Conservation (phyloP, 2,797 vertebrate species). For the Brotula barbata region DNA sequence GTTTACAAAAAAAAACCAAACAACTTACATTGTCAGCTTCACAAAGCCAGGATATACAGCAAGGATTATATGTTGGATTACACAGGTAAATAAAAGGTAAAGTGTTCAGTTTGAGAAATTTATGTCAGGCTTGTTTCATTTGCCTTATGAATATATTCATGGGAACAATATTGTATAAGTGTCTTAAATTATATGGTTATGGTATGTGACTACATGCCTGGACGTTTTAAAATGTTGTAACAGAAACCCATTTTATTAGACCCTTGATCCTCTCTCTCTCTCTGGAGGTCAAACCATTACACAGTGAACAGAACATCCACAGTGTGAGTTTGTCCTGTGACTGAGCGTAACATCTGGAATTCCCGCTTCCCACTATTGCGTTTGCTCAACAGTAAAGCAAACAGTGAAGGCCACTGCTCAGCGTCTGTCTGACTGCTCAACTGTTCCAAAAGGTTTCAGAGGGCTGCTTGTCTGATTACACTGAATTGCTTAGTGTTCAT, state of each 20-base stretch:
- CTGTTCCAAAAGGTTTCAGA: not conserved
- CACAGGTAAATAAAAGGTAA: too few species aligned
- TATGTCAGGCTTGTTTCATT: too few species aligned
- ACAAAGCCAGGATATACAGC: too few species aligned
- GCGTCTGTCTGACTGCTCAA: not conserved
- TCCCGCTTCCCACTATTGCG: slow-evolving; percentile 30
- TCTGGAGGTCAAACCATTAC: slow-evolving; percentile 2
- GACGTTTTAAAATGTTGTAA: slow-evolving; percentile 5
- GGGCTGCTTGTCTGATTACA: too few species aligned
- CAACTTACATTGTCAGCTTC: too few species aligned
- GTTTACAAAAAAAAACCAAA: too few species aligned
- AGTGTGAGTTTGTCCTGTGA: slow-evolving; percentile 15
- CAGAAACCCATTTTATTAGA: not conserved
- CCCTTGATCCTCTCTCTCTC: not conserved
- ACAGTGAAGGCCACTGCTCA: slow-evolving; percentile 53
- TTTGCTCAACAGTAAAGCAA: slow-evolving; percentile 58
- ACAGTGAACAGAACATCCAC: not conserved
- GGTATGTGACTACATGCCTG: not conserved
- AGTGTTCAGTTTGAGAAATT: too few species aligned
- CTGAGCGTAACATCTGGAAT: slow-evolving; percentile 49
- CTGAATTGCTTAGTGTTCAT: too few species aligned
- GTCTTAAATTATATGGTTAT: too few species aligned
- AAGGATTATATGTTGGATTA: too few species aligned
- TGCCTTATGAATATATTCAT: too few species aligned
- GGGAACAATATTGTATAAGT: too few species aligned